Evolutionary conservation across 2,888 invertebrate genomes (phyloP).

Genomic region (Ophion costatus): DNA sequence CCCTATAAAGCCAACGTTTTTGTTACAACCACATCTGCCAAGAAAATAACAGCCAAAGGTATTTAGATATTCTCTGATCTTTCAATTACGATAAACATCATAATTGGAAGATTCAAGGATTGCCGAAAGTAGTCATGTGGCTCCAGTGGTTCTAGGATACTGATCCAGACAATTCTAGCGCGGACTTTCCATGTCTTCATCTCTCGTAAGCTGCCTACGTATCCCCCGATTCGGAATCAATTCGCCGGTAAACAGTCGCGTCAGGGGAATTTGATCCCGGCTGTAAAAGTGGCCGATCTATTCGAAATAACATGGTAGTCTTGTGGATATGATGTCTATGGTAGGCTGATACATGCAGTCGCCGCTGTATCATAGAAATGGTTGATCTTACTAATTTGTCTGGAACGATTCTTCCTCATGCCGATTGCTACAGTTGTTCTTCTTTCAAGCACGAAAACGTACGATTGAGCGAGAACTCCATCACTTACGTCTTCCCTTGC

Average conservation of each 20-base stretch:
- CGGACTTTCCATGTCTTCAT: neutral
- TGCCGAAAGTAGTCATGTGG: neutral
- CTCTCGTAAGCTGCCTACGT: neutral
- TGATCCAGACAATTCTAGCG: neutral
- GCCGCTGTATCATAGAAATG: neutral
- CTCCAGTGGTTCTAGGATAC: neutral
- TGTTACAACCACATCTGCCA: neutral
- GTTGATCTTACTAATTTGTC: neutral
- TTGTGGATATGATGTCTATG: neutral
- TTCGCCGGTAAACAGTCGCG: conserved; percentile 6
- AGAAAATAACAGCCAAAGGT: neutral
- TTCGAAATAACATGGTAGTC: neutral
- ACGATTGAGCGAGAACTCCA: neutral
- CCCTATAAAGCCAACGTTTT: neutral
- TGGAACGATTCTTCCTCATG: no score
- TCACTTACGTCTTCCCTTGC: no score
- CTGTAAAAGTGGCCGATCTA: conserved; percentile 11
- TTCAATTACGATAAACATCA: neutral
- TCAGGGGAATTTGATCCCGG: conserved; percentile 1
- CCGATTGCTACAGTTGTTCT: neutral
- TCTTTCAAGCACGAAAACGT: neutral
- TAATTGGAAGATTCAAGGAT: neutral
- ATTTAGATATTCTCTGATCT: neutral
- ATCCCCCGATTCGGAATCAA: neutral
- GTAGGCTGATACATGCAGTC: neutral